Percentiles rank a stretch among this genome's conserved stretches.
Conservation (phyloP, 2,113 vertebrate species). For the Oenanthe oenanthe region DNA sequence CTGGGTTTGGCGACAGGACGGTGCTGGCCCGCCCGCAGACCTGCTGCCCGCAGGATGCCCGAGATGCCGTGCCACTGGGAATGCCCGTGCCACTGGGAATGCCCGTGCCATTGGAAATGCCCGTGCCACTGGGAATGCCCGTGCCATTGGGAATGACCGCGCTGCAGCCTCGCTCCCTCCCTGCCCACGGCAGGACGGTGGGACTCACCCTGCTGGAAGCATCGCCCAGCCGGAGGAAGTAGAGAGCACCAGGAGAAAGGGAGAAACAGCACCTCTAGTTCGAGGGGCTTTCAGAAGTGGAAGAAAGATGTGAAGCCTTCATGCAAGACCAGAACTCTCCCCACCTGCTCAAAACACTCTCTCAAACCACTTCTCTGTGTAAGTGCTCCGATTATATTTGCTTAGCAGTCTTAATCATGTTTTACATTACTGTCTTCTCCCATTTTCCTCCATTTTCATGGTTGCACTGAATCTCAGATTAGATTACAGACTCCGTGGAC, state of each 20-base stretch:
- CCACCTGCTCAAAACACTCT: background rate
- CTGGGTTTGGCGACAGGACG: background rate
- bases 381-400: background rate
- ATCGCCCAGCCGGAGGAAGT: background rate
- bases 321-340: background rate
- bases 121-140: background rate
- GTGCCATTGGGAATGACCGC: background rate
- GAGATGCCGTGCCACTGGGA: background rate
- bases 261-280: background rate
- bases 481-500: background rate
- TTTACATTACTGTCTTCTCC: background rate
- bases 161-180: fast-evolving
- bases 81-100: too few species aligned
- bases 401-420: background rate
- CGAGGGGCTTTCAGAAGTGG: background rate
- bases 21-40: background rate
- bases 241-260: background rate
- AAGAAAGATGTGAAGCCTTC: background rate
- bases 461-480: background rate
- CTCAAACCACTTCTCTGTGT: background rate
- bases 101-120: too few species aligned
- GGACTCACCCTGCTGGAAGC: background rate
- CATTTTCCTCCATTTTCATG: background rate
- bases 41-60: fast-evolving
- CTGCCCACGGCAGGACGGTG: background rate